Base-by-base conservation (phyloP, 2,113 vertebrate species). In the Catharus minimus region DNA sequence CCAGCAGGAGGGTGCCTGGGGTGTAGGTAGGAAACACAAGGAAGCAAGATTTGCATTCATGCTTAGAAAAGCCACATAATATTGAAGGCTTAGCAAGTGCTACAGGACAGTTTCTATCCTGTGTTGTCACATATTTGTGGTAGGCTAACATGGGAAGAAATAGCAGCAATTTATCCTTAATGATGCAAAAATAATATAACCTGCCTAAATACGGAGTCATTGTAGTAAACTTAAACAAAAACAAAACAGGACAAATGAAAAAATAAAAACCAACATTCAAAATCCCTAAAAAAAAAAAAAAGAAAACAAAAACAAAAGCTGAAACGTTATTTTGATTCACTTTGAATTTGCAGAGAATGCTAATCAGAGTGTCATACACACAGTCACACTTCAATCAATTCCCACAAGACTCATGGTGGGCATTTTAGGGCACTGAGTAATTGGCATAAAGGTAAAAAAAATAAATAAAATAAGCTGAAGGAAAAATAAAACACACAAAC, bases 221-320 rank as follows among this genome's bases (percentile, higher is more conserved):
- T 44, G 39, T 38, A 44, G 64, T 62, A 46, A 71, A 18, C 30
- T 23, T 30, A 4, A 83, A 60, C 7, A 57, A 21, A 44, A 53
- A 5, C 5, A 21, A 77, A 43, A 20, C 10, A 66, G 15, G 24
- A 19, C 5, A 58, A 79, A 38, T 38, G 9, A 38, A 38, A 38
- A 4, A 44, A 16, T 38, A 24, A 36, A 47, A 47, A 22, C 38
- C 38, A 22, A 0, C 2, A 23, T n/a, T n/a, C n/a, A n/a, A 20
- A 11, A 4, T 1, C 1, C 1, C 10, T 4, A 18, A 39, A 46
- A 56, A 23, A 22, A 36, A 27, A 4, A 33, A 56, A 49, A 1
- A 13, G 20, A 21, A 82, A 16, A 10, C 13, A 36, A 26, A 27
- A 58, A 1, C 16, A 53, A 71, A 62, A 11, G 3, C 28, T 58